Evolutionary conservation across 1,140 invertebrate species (phyloP), one percentile per base, ranked within the genome.

Genomic region (Drosophila hydei): DNA sequence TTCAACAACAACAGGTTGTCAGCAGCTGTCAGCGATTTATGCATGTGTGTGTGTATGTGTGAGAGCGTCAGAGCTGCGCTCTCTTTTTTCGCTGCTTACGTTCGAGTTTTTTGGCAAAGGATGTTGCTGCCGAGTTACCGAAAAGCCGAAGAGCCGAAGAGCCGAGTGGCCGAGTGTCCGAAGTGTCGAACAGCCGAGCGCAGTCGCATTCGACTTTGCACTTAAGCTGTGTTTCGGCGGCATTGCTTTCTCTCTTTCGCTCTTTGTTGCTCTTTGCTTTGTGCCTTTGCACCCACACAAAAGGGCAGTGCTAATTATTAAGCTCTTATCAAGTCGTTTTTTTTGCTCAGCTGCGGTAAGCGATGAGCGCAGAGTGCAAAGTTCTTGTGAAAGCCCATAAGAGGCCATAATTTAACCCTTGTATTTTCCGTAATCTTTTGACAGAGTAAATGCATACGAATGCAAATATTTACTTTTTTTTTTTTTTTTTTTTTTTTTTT

Each of bases 211-310:
- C 58, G 58, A 69, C 65, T 69, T 69, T 63, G 50, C 23, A 18
- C 50, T 64, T 50, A 23, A 63, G 67, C 50, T 70, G 63, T 48
- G 30, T 12, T 21, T 45, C 8, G n/a, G 42, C 63, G 19, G 19
- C 8, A 12, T 30, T 11, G 0, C 36, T 25, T 19, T 38, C 19
- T 38, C 60, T 25, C 8, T 23, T 42, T 7, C 43, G 16, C 9
- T 18, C 25, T 12, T 18, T 21, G 4, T 14, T 16, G n/a, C 9
- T 30, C 19, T 48, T 33, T 8, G 18, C n/a, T n/a, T 18, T 21
- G 21, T 83, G 71, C 42, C 61, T 84, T 85, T 74, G 67, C 80
- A 85, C 81, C 81, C 84, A 84, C 40, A 45, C 55, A 62, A 71
- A 70, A 73, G 73, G 61, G 65, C 69, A 69, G 21, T 38, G 63